These are phyloP conservation scores for Brachystomella parvula DNA, from an alignment of 1,140 invertebrate genomes.

Conservation along the genomic window DNA sequence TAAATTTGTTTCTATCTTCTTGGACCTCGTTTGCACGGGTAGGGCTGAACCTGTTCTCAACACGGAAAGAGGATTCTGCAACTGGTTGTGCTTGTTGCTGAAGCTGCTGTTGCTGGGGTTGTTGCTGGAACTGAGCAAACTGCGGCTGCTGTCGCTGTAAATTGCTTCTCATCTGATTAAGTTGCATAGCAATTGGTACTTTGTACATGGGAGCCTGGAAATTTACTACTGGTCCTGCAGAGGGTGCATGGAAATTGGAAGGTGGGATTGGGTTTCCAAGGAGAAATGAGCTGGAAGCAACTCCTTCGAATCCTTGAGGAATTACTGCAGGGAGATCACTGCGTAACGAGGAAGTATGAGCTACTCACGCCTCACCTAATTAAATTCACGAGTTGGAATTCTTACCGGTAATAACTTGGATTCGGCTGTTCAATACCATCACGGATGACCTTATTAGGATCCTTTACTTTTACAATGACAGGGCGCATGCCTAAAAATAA, in stretches of 20 bases:
- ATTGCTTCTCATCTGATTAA: background rate
- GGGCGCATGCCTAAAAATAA: conserved; percentile 18
- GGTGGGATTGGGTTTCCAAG: conserved; percentile 20
- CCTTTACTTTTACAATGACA: conserved; percentile 20
- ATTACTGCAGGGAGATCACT: conserved; percentile 24
- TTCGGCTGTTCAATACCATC: conserved; percentile 13
- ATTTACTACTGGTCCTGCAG: conserved; percentile 7
- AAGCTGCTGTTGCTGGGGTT: background rate
- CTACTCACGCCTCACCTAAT: background rate
- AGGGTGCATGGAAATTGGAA: background rate
- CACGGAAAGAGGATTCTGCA: conserved; percentile 5
- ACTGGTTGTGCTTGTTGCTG: background rate
- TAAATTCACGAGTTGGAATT: background rate
- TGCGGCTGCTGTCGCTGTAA: background rate
- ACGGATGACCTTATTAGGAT: conserved; percentile 10
- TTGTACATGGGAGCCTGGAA: conserved; percentile 3
- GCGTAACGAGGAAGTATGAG: background rate
- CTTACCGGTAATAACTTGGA: conserved; percentile 15
- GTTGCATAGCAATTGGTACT: background rate
- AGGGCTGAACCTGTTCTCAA: background rate
- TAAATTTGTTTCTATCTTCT: background rate
- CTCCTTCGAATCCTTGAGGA: conserved; percentile 30
- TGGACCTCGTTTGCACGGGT: background rate
- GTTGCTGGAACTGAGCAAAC: background rate
- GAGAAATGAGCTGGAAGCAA: conserved; percentile 26